Base-by-base conservation (phyloP, 2,113 vertebrate species). In the Alethe diademata region DNA sequence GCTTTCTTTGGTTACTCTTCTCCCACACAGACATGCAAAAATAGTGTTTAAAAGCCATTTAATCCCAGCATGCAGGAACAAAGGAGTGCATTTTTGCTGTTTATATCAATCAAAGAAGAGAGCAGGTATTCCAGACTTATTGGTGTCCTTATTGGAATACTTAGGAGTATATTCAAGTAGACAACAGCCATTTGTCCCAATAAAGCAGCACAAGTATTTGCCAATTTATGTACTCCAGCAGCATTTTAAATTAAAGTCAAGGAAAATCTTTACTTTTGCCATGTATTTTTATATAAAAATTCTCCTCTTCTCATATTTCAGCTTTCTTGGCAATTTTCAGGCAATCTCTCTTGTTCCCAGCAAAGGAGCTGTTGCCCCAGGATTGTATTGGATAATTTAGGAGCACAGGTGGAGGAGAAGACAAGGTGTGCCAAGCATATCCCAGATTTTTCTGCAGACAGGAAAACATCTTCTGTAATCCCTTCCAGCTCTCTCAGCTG, bases 401-500 rank as follows among this genome's bases (percentile, higher is more conserved):
- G 57, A 71, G 66, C 57, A 42, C 38, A 76, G 78, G 54, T 65
- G 56, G 42, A 54, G 90, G 36, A 36, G 26, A 66, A 11, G 33
- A 53, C 40, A 38, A 81, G 62, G 69, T 48, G 40, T 57, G 67
- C 61, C 78, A 93, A 56, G 43, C 16, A 38, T 36, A 35, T 35
- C 48, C 24, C 67, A 62, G 48, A 69, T 84, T 85, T 53, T 43
- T 50, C 43, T 57, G 33, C 43, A 60, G 76, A 31, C 36, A 45
- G 6, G 53, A 57, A 29, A 90, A 28, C 69, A 53, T n/a, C 38
- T 40, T n/a, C 14, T 54, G 38, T 73, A 33, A 67, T 43, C 53
- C 65, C 65, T 81, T 76, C 73, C 75, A 95, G 82, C 29, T 78
- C 15, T 53, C 69, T 72, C 88, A 84, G 90, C 73, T 95, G 89